Evolutionary conservation across 2,888 invertebrate genomes (phyloP), one percentile per base, ranked within the genome.

Genomic region (Malthinus seriepunctatus): DNA sequence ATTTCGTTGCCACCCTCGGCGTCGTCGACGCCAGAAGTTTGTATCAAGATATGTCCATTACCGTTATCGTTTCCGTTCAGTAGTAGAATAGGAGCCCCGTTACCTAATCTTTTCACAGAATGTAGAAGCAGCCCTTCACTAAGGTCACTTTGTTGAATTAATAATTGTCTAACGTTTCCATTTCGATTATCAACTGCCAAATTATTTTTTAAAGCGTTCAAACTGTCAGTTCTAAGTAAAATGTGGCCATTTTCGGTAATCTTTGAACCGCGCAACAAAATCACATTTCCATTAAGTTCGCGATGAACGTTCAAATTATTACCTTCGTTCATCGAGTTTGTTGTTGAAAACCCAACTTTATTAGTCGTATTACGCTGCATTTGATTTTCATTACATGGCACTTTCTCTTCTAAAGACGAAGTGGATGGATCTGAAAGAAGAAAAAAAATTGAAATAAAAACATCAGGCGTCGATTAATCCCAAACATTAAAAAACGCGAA

Each of bases 41-140:
- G 78, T 51, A 78, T 77, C 37, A 74, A 65, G 63, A 74, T 72
- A 62, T 73, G 73, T 45, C 76, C 75, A 59, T 73, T 71, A 54
- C 68, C 73, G 64, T 71, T 72, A 62, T 76, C 77, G 59, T 72
- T 73, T 33, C 75, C 73, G 65, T 75, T 73, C 54, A 78, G 67
- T 52, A 79, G 66, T 33, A 78, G 71, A 53, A 79, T 78, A 47
- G 78, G 78, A 37, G 76, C 73, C 32, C 74, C 75, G 56, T 66
- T 72, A 52, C 69, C 74, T 56, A 77, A 67, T 52, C 78, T 68
- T 66, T 78, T 78, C 35, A 78, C 75, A 56, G 77, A 76, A 57
- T 79, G 79, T 55, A 79, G 68, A 37, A 78, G 67, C 5, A 78
- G 74, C 7, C 75, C 76, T 54, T 76, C 76, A 51, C 72, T 71